These are phyloP conservation scores for Luscinia megarhynchos DNA, from an alignment of 2,797 vertebrate genomes.

Conservation along the genomic window DNA sequence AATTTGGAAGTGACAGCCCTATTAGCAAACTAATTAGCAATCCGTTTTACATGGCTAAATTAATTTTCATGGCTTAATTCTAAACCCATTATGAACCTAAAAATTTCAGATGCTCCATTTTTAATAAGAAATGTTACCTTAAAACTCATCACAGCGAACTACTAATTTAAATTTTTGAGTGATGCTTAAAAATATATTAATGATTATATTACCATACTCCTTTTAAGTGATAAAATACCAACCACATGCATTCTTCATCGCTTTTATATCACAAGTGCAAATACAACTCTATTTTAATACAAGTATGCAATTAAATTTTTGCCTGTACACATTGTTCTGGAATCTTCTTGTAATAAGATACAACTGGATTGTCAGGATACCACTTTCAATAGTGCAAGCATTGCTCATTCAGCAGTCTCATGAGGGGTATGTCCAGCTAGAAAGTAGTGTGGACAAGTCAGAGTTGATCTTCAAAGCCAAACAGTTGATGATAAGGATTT, in stretches of 20 bases:
- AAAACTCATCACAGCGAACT: background rate
- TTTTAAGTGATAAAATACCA: background rate
- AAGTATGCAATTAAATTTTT: background rate
- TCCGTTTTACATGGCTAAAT: conserved; percentile 8
- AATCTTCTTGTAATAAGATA: background rate
- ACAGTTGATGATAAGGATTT: background rate
- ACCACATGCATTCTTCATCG: background rate
- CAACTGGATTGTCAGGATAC: background rate
- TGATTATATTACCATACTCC: background rate
- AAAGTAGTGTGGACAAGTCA: background rate
- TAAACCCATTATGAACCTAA: conserved; percentile 2
- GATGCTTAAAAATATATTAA: background rate
- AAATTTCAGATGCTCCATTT: background rate
- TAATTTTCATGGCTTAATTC: conserved; percentile 46
- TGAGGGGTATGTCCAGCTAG: background rate
- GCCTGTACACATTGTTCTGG: background rate
- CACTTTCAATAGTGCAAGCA: background rate
- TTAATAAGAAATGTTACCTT: background rate
- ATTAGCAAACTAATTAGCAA: conserved; percentile 57
- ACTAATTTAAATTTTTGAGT: background rate
- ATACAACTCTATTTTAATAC: background rate
- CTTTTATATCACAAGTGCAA: background rate
- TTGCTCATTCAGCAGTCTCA: background rate
- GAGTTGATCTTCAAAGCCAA: background rate
- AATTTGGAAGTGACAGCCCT: conserved; percentile 29